Evolutionary conservation across 2,888 invertebrate genomes (phyloP).

Genomic region (Pachymerium ferrugineum): DNA sequence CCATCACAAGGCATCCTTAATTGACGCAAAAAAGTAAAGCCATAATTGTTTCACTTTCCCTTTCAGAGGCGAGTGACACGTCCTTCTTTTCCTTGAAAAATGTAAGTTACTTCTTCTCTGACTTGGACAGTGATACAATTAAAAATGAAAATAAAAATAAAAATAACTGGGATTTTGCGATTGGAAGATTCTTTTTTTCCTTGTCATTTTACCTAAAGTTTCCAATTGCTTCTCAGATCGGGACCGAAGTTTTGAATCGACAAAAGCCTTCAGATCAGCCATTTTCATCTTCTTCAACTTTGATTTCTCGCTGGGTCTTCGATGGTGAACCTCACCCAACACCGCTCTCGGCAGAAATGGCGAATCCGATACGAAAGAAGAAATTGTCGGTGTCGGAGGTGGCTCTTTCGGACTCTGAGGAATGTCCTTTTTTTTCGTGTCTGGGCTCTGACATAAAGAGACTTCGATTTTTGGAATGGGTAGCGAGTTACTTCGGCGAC

Average conservation of each 20-base stretch:
- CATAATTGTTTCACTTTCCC: too few species aligned
- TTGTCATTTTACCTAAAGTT: constrained; percentile 63
- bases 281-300: constrained; percentile 64
- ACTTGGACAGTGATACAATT: too few species aligned
- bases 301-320: constrained; percentile 36
- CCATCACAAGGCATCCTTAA: too few species aligned
- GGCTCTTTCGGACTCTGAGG: constrained; percentile 30
- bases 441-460: constrained; percentile 50
- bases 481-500: constrained; percentile 84
- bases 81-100: too few species aligned
- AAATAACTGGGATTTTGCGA: background rate
- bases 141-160: too few species aligned
- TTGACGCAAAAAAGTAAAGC: too few species aligned
- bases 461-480: constrained; percentile 91
- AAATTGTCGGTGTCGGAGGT: constrained; percentile 22
- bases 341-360: constrained; percentile 42
- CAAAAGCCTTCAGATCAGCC: constrained; percentile 83
- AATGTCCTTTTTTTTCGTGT: constrained; percentile 32
- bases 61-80: too few species aligned
- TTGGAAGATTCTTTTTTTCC: background rate
- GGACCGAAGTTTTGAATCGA: constrained; percentile 82
- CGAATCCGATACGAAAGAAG: constrained; percentile 33
- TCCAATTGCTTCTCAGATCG: constrained; percentile 87
- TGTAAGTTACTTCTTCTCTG: too few species aligned
- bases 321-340: constrained; percentile 39